These are phyloP conservation scores for Acromyrmex heyeri DNA, from an alignment of 1,140 invertebrate species.

Conservation along the genomic window DNA sequence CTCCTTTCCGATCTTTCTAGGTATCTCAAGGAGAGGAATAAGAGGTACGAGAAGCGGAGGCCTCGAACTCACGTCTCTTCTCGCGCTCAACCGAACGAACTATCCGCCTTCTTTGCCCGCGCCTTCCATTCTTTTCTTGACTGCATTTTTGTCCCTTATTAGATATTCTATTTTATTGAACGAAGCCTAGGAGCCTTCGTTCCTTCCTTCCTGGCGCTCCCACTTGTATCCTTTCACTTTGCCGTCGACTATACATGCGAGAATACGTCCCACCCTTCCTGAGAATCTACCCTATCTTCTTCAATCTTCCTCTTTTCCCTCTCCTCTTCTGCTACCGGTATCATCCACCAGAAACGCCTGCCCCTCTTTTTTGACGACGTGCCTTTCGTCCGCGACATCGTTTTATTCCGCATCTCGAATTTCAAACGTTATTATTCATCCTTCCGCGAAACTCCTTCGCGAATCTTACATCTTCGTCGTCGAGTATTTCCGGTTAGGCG, in stretches of 20 bases:
- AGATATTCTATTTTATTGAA: slow-evolving; percentile 86
- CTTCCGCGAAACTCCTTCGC: slow-evolving; percentile 81
- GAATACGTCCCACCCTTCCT: slow-evolving; percentile 58
- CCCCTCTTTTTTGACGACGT: slow-evolving; percentile 40
- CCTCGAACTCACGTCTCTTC: slow-evolving; percentile 58
- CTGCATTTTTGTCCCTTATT: slow-evolving; percentile 84
- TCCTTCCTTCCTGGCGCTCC: slow-evolving; percentile 50
- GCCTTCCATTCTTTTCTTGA: slow-evolving; percentile 79
- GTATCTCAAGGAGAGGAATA: slow-evolving; percentile 36
- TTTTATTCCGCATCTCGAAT: slow-evolving; percentile 85
- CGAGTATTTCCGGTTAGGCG: slow-evolving; percentile 79
- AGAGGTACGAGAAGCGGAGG: neutral
- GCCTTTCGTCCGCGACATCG: slow-evolving; percentile 79
- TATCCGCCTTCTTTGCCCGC: slow-evolving; percentile 62
- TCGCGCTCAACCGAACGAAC: slow-evolving; percentile 68
- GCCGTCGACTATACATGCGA: slow-evolving; percentile 54
- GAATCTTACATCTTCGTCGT: slow-evolving; percentile 80
- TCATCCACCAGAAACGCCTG: slow-evolving; percentile 35
- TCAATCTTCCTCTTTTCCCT: neutral
- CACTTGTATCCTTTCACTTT: slow-evolving; percentile 71
- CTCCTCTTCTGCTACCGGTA: neutral
- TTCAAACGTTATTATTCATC: slow-evolving; percentile 86
- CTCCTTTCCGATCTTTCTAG: slow-evolving; percentile 37
- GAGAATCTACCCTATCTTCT: slow-evolving; percentile 68
- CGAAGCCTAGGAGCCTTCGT: slow-evolving; percentile 77